Percentiles rank a stretch among this genome's conserved stretches.
Evolutionary conservation across 2,113 vertebrate species (phyloP).

Genomic region (Thamnophis sirtalis): DNA sequence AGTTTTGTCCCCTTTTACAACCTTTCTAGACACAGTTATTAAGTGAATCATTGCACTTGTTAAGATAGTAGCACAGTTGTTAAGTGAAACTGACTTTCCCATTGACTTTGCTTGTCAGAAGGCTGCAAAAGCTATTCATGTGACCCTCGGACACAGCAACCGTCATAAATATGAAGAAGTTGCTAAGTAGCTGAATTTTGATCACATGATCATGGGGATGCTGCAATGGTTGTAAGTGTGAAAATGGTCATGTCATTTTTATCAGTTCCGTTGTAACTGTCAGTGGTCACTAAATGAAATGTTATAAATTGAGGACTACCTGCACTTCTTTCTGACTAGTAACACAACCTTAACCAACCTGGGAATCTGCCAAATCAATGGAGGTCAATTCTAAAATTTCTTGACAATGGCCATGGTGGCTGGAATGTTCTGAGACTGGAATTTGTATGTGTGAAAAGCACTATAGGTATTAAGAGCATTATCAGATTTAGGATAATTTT

Average conservation of each 20-base stretch:
- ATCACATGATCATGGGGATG: too few relatives aligned
- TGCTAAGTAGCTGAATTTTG: too few relatives aligned
- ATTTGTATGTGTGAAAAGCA: neutral
- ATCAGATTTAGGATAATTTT: neutral
- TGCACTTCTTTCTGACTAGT: neutral
- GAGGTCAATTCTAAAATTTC: neutral
- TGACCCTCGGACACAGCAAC: too few relatives aligned
- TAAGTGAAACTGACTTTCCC: neutral
- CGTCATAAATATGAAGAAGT: too few relatives aligned
- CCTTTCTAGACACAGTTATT: too few relatives aligned
- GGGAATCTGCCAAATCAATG: neutral
- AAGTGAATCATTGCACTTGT: neutral
- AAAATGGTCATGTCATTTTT: neutral
- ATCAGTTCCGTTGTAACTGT: neutral
- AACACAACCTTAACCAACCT: neutral
- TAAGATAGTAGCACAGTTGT: neutral
- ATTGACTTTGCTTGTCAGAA: neutral
- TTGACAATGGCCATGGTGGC: neutral
- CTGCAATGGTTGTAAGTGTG: too few relatives aligned
- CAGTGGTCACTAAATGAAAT: neutral
- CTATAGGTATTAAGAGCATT: neutral
- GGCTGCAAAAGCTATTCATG: too few relatives aligned
- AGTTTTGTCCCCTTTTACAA: neutral
- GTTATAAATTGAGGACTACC: neutral
- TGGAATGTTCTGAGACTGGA: neutral